A percentile compares a stretch with the other conserved stretches of the same genome.
Conservation (phyloP, 1,140 invertebrate genomes). For the Pseudachorutes palmiensis region DNA sequence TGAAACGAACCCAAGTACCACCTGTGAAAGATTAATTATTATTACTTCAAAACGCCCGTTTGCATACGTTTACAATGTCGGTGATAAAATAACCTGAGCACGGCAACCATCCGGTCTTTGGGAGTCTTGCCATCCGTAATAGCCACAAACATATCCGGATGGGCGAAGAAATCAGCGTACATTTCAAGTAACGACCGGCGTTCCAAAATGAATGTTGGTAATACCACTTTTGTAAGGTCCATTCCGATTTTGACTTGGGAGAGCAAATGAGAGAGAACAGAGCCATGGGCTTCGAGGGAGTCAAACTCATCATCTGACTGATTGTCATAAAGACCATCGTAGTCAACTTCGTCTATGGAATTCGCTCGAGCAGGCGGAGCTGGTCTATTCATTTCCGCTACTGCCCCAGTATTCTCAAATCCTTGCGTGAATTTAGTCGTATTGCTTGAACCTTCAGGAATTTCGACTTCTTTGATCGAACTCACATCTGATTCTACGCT, state of each 20-base stretch:
- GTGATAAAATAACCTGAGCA: slow-evolving; percentile 57
- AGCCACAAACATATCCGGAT: slow-evolving; percentile 89
- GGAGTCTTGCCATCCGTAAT: slow-evolving; percentile 75
- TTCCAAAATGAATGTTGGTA: slow-evolving; percentile 95
- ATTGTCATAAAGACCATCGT: slow-evolving; percentile 35
- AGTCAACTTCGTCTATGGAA: slow-evolving; percentile 20
- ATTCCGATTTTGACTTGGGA: slow-evolving; percentile 97
- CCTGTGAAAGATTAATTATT: slow-evolving; percentile 41
- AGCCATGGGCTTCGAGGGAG: slow-evolving; percentile 90
- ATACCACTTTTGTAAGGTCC: slow-evolving; percentile 94
- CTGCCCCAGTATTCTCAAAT: too few species aligned
- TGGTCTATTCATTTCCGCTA: background rate
- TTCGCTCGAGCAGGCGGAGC: background rate
- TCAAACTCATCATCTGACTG: slow-evolving; percentile 41
- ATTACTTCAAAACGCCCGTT: too few species aligned
- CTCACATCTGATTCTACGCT: background rate
- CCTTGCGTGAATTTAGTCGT: too few species aligned
- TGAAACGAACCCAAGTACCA: slow-evolving; percentile 98
- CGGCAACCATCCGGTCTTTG: slow-evolving; percentile 82
- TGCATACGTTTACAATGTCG: too few species aligned
- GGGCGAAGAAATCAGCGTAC: slow-evolving; percentile 97
- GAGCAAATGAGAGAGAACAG: slow-evolving; percentile 84
- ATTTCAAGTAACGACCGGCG: slow-evolving; percentile 90
- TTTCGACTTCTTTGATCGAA: background rate
- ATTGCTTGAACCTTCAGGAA: background rate